Conservation (phyloP, 2,113 vertebrate species). For the Brienomyrus brachyistius region DNA sequence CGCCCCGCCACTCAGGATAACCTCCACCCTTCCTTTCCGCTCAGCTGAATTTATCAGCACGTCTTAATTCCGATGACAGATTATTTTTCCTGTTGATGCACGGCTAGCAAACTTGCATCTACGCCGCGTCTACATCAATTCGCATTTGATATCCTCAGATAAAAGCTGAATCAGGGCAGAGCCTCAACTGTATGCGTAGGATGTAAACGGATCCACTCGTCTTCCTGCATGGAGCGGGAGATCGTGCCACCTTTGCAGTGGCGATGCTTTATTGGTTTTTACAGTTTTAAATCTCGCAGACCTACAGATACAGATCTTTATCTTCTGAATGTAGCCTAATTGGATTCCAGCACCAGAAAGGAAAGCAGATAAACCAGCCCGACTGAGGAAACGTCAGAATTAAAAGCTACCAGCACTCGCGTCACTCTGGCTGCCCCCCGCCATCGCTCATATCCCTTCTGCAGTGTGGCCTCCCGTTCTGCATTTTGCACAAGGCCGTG, state of each 20-base stretch:
- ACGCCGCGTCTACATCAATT: background rate
- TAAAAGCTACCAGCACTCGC: slow-evolving; percentile 6
- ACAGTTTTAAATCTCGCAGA: slow-evolving; percentile 19
- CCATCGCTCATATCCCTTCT: background rate
- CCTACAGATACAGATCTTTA: slow-evolving; percentile 9
- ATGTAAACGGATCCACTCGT: background rate
- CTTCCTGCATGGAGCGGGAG: background rate
- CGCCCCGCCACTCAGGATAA: background rate
- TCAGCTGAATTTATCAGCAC: background rate
- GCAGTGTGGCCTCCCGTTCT: background rate
- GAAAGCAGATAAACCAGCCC: slow-evolving; percentile 10
- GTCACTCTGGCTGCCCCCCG: background rate
- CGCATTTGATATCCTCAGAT: background rate
- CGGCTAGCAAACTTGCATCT: background rate
- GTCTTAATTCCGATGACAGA: background rate
- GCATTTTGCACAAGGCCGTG: background rate
- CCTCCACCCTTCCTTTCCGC: background rate
- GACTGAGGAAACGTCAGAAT: slow-evolving; percentile 1
- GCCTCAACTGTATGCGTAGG: background rate
- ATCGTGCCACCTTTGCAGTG: slow-evolving; percentile 6
- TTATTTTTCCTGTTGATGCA: background rate
- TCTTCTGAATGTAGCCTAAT: slow-evolving; percentile 32
- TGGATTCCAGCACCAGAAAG: slow-evolving; percentile 27
- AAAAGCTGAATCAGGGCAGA: background rate
- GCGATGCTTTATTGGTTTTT: slow-evolving; percentile 18